phyloP scores from a whole-genome alignment of 1,140 invertebrate genomes.

The Argopecten irradians region DNA sequence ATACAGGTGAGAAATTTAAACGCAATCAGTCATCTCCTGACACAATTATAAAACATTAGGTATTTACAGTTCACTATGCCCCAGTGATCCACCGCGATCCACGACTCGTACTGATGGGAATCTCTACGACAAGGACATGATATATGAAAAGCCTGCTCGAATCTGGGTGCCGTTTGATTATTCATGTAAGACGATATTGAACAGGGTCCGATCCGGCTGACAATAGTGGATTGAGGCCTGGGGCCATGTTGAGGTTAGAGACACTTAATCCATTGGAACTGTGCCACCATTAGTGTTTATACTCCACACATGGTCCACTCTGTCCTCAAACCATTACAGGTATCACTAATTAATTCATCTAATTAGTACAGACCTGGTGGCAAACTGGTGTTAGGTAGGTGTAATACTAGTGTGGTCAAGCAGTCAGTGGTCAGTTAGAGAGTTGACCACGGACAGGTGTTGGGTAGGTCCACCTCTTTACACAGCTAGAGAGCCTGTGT shows the following conservation, averaged over 20 bases:
- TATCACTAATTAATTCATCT: constrained; percentile 27
- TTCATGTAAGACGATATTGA: not conserved
- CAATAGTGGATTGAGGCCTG: not conserved
- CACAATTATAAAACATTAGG: constrained; percentile 2
- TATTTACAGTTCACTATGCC: constrained; percentile 19
- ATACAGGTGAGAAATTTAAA: constrained; percentile 10
- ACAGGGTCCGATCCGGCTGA: not conserved
- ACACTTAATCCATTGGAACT: constrained; percentile 1
- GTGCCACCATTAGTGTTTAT: constrained; percentile 1
- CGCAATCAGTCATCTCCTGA: not conserved
- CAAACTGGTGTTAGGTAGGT: too few species aligned
- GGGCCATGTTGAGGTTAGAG: constrained; percentile 3
- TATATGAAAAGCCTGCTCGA: not conserved
- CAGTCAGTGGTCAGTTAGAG: too few species aligned
- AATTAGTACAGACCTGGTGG: constrained; percentile 27
- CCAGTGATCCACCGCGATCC: not conserved
- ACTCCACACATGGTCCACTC: not conserved
- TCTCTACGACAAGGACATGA: not conserved
- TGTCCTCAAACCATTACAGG: constrained; percentile 30
- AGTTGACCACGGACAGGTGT: not conserved
- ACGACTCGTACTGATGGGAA: not conserved
- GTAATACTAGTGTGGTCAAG: too few species aligned
- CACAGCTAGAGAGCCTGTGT: not conserved
- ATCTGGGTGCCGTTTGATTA: constrained; percentile 7
- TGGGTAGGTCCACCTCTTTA: not conserved